Percentiles rank a stretch among this genome's conserved stretches.
These are phyloP conservation scores for Scolopax rusticola DNA, from an alignment of 2,797 vertebrate species.

Conservation along the genomic window DNA sequence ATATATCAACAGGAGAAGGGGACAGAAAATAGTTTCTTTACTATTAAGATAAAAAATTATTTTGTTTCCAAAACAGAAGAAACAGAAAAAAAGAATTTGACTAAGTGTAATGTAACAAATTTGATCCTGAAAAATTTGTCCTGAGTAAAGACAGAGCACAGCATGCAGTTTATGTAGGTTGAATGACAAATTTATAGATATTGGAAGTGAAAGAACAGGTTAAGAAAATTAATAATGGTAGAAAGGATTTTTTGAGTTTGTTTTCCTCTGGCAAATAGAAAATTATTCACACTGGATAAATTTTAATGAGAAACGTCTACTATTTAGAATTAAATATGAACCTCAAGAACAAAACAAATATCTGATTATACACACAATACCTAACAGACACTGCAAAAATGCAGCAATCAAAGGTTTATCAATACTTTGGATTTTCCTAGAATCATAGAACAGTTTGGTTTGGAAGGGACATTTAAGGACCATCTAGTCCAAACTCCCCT, in stretches of 20 bases:
- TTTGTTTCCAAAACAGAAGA: neutral
- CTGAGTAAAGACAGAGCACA: neutral
- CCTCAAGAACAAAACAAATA: neutral
- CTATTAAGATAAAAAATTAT: neutral
- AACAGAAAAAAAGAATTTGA: neutral
- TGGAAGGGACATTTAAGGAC: neutral
- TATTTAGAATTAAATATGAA: neutral
- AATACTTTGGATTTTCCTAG: neutral
- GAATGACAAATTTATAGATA: neutral
- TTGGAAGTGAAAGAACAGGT: neutral
- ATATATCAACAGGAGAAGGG: neutral
- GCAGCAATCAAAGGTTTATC: neutral
- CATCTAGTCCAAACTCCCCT: neutral
- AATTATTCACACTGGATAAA: neutral
- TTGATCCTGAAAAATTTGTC: neutral
- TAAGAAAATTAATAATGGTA: neutral
- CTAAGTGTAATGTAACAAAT: neutral
- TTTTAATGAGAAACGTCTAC: neutral
- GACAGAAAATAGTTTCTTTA: neutral
- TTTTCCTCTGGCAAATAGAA: neutral
- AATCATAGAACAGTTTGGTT: neutral
- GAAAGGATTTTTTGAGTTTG: neutral
- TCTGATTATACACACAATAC: neutral
- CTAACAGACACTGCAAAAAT: neutral
- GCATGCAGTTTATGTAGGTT: neutral